Evolutionary conservation across 2,797 vertebrate species (phyloP), one percentile per base, ranked within the genome.

Genomic region (Staurois parvus): DNA sequence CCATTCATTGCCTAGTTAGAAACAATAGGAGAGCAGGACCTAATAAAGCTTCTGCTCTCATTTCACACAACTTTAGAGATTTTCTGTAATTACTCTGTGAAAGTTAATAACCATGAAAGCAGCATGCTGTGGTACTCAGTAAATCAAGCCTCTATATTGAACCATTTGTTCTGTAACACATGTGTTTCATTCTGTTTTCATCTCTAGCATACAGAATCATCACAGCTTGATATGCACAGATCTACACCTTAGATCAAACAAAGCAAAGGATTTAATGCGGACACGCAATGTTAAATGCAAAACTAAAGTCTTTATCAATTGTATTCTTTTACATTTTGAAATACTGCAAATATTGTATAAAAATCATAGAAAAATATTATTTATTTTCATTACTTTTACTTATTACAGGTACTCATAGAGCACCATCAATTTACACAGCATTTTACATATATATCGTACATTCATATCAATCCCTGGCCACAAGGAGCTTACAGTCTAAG

Each of bases 101-200:
- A 86, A 82, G 74, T 86, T 83, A 86, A 83, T 86, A 79, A 83
- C 80, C 68, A 83, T 86, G 75, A 56, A 78, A 78, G 68, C 40
- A 68, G 68, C 79, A 83, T 83, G 79, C 42, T 77, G 85, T 8
- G 62, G 30, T 40, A n/a, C 67, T 32, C 40, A 40, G 19, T 83
- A 66, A 52, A 73, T 67, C 56, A 52, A 12, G 30, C 8, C 13
- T 76, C 67, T 78, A 10, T 52, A 15, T 29, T 59, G 37, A 59
- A 34, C 17, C 10, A 40, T 66, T 26, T 42, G 28, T 69, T 59
- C 13, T 11, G 3, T 13, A 66, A 66, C 29, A 66, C 64, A 66
- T 26, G 6, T 24, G 52, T n/a, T 52, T 59, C 52, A 6, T 59
- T 59, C 52, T 59, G 52, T 59, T 59, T 59, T 21, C 11, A 59